Evolutionary conservation across 2,113 vertebrate species (phyloP).

Genomic region (Catagonus wagneri): DNA sequence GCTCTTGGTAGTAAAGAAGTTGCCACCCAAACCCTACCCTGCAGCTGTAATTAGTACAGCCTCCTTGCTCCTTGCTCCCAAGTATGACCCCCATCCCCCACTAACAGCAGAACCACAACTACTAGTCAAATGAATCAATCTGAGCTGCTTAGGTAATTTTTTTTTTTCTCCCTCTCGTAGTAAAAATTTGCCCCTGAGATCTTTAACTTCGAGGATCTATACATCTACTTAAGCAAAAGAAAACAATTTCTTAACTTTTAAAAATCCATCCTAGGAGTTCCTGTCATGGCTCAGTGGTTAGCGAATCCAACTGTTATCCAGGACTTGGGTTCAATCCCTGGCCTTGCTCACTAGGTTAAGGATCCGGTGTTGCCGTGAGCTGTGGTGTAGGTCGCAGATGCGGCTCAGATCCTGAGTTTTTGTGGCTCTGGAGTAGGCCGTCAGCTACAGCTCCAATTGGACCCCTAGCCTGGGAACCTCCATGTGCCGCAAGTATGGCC

Average conservation of each 20-base stretch:
- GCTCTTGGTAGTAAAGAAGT: neutral
- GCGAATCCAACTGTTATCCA: too few relatives aligned
- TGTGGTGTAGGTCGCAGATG: too few relatives aligned
- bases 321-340: too few relatives aligned
- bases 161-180: neutral
- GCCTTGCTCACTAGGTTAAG: too few relatives aligned
- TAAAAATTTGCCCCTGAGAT: neutral
- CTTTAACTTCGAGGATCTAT: neutral
- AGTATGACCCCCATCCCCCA: neutral
- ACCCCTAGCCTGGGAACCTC: too few relatives aligned
- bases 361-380: too few relatives aligned
- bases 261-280: too few relatives aligned
- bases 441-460: too few relatives aligned
- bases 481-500: too few relatives aligned
- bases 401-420: too few relatives aligned
- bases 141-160: neutral
- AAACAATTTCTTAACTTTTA: neutral
- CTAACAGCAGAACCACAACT: neutral
- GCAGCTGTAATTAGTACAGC: neutral
- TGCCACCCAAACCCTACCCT: neutral
- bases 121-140: neutral
- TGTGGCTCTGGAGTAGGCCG: too few relatives aligned
- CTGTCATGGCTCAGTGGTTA: too few relatives aligned
- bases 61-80: neutral
- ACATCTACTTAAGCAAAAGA: neutral